Evolutionary conservation across 2,888 invertebrate genomes (phyloP).

Genomic region (Calephelis perditalis): DNA sequence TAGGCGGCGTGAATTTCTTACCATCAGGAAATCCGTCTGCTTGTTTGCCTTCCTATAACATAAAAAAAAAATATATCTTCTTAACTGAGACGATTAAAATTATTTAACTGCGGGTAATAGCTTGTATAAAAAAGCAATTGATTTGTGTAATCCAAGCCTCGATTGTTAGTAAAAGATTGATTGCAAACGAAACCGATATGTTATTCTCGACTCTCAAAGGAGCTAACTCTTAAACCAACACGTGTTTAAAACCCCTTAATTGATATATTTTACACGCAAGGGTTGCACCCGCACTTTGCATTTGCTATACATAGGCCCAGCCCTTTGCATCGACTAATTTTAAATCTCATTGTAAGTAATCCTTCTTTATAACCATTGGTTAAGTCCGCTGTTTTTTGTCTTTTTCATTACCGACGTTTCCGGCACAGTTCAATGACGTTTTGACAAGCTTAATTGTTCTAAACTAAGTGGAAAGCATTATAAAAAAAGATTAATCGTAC

Average conservation of each 20-base stretch:
- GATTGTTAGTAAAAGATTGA: conserved; percentile 39
- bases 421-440: conserved; percentile 51
- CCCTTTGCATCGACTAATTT: conserved; percentile 44
- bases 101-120: too few species aligned
- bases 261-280: conserved; percentile 70
- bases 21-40: too few species aligned
- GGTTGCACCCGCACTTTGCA: conserved; percentile 58
- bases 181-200: conserved; percentile 49
- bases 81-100: too few species aligned
- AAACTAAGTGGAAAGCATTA: neutral
- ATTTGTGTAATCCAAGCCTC: neutral
- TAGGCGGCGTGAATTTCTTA: too few species aligned
- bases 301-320: conserved; percentile 61
- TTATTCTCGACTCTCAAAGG: conserved; percentile 49
- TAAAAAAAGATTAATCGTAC: conserved; percentile 36
- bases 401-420: conserved; percentile 38
- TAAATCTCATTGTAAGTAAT: conserved; percentile 56
- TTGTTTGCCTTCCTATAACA: too few species aligned
- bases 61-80: too few species aligned
- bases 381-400: conserved; percentile 60
- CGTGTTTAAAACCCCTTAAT: conserved; percentile 67
- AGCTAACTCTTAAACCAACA: conserved; percentile 64
- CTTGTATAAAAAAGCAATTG: neutral
- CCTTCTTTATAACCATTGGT: conserved; percentile 52
- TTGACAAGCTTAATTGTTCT: conserved; percentile 46